Evolutionary conservation across 2,797 vertebrate genomes (phyloP), one percentile per base, ranked within the genome.

Genomic region (Cheirogaleus major): DNA sequence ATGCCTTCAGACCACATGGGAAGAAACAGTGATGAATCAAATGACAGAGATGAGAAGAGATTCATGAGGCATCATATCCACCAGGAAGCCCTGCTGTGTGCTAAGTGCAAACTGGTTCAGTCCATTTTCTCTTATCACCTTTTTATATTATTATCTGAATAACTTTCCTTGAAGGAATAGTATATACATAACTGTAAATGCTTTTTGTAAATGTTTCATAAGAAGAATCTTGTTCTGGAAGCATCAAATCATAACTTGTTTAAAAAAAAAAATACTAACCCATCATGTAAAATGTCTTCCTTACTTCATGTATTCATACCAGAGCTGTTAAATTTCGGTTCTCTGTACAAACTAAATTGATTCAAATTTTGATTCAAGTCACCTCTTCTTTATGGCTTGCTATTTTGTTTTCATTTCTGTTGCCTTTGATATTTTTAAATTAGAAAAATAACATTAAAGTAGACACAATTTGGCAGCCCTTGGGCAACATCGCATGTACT

Each of bases 121-220:
- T 43, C 55, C 18, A 18, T 85, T 87, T 92, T 35, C 63, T 89
- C 41, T 80, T 50, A 11, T 75, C 23, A 96, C 59, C 57, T 80
- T 65, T 91, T 87, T 41, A 1, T 90, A 35, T 83, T 61, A 25
- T 50, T 70, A 70, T 76, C 82, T 75, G 73, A 89, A 41, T 84
- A 83, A 89, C 84, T 89, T 90, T 69, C 55, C 43, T 84, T 65
- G 57, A 95, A 91, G 52, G 59, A 95, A 50, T 84, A 63, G 22
- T 30, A 10, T 32, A 63, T 87, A 45, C 18, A 12, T 82, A 82
- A 79, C 88, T 72, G 10, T 32, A 86, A 61, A 86, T 78, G 35
- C 38, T 93, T 59, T 90, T 85, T 75, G 30, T 89, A 84, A 93
- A 78, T 95, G 43, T 89, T 89, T 94, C 89, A 57, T 57, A 72